A percentile compares a stretch with the other conserved stretches of the same genome.
phyloP scores from a whole-genome alignment of 2,113 vertebrate genomes.

The Phylloscopus trochilus region DNA sequence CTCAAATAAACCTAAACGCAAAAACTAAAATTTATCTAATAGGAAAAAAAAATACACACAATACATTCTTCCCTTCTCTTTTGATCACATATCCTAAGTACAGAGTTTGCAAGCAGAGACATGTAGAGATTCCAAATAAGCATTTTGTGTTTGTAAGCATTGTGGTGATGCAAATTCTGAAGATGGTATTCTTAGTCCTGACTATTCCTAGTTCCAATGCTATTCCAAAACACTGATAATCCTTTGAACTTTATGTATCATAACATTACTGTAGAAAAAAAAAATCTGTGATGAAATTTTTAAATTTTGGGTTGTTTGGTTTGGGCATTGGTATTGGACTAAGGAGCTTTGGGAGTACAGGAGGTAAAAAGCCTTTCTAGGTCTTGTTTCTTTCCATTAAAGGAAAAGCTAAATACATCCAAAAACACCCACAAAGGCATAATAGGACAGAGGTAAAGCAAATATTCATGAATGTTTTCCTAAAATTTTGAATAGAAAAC shows the following conservation, averaged over 20 bases:
- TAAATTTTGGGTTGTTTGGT: background rate
- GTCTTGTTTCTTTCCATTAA: background rate
- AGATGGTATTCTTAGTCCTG: background rate
- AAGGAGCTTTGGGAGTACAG: background rate
- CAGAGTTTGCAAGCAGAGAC: background rate
- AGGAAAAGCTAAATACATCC: background rate
- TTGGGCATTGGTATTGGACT: background rate
- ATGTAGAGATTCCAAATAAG: background rate
- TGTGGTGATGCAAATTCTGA: background rate
- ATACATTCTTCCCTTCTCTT: background rate
- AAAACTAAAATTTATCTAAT: background rate
- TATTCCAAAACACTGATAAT: background rate
- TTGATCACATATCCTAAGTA: background rate
- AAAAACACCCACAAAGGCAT: background rate
- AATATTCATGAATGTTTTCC: background rate
- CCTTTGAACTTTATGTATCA: background rate
- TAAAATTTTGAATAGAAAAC: background rate
- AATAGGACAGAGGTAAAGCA: background rate
- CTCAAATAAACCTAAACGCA: background rate
- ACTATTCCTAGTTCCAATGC: background rate
- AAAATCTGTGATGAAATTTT: background rate
- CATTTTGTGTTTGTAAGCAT: background rate
- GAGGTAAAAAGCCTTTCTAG: background rate
- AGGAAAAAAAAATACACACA: background rate
- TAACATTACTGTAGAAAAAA: background rate